A percentile compares a stretch with the other conserved stretches of the same genome.
Evolutionary conservation across 2,888 invertebrate species (phyloP).

Genomic region (Sphinx pinastri): DNA sequence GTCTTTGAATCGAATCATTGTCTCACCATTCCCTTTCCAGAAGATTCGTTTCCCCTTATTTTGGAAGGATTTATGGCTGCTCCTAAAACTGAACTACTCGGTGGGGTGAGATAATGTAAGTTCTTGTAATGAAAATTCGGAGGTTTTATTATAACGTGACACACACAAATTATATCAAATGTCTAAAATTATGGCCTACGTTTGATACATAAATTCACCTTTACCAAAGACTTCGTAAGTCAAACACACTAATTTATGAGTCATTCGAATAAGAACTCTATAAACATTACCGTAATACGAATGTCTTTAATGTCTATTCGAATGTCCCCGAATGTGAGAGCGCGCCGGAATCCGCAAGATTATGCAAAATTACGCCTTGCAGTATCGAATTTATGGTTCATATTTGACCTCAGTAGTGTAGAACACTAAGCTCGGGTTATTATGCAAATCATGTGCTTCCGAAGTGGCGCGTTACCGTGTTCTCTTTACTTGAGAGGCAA

Average conservation of each 20-base stretch:
- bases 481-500: slow-evolving; percentile 71
- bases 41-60: slow-evolving; percentile 9
- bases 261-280: slow-evolving; percentile 34
- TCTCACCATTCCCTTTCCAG: background rate
- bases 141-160: background rate
- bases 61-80: background rate
- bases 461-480: slow-evolving; percentile 73
- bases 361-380: slow-evolving; percentile 46
- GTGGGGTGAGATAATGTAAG: background rate
- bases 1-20: background rate
- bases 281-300: slow-evolving; percentile 56
- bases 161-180: background rate
- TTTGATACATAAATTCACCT: background rate
- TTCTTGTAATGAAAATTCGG: background rate
- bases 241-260: background rate
- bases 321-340: slow-evolving; percentile 70
- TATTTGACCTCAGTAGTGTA: slow-evolving; percentile 48
- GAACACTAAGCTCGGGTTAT: slow-evolving; percentile 71
- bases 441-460: slow-evolving; percentile 77
- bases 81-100: background rate
- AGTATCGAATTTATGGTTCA: slow-evolving; percentile 56
- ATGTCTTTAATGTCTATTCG: slow-evolving; percentile 44
- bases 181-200: background rate
- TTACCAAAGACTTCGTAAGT: background rate
- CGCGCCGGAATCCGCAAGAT: slow-evolving; percentile 54